phyloP scores from a whole-genome alignment of 2,888 invertebrate genomes.

The Tholera decimalis region DNA sequence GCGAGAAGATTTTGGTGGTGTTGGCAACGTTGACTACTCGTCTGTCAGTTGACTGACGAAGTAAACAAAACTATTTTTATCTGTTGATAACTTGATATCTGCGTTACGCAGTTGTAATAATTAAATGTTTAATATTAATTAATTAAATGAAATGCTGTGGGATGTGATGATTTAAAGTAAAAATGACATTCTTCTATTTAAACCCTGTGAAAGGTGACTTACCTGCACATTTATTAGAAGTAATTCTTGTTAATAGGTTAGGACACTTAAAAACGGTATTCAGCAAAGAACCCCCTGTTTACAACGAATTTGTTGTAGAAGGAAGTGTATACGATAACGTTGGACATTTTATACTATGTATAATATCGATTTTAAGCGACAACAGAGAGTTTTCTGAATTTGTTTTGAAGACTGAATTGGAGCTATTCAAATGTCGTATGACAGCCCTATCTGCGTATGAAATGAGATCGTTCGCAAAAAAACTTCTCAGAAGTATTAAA shows the following conservation, averaged over 20 bases:
- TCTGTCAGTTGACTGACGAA: too few species aligned
- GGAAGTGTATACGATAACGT: constrained; percentile 91
- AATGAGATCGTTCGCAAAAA: constrained; percentile 81
- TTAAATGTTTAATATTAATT: background rate
- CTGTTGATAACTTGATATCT: too few species aligned
- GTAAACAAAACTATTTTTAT: too few species aligned
- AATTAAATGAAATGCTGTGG: constrained; percentile 23
- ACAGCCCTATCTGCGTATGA: constrained; percentile 77
- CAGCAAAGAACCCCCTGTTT: constrained; percentile 73
- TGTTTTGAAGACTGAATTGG: constrained; percentile 80
- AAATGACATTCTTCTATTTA: constrained; percentile 91
- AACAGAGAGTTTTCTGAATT: constrained; percentile 77
- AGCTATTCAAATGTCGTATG: constrained; percentile 78
- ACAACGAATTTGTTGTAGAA: constrained; percentile 91
- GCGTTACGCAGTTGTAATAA: background rate
- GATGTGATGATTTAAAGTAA: constrained; percentile 28
- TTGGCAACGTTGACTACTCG: too few species aligned
- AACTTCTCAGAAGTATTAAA: constrained; percentile 76
- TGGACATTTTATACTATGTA: constrained; percentile 91
- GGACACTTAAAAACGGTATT: constrained; percentile 85
- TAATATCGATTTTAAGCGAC: constrained; percentile 77
- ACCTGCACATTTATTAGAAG: constrained; percentile 89
- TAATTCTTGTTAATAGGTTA: constrained; percentile 88
- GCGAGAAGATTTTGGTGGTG: too few species aligned
- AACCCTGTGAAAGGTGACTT: constrained; percentile 90